Base-by-base conservation (phyloP, 2,113 vertebrate species). In the Helogale parvula region DNA sequence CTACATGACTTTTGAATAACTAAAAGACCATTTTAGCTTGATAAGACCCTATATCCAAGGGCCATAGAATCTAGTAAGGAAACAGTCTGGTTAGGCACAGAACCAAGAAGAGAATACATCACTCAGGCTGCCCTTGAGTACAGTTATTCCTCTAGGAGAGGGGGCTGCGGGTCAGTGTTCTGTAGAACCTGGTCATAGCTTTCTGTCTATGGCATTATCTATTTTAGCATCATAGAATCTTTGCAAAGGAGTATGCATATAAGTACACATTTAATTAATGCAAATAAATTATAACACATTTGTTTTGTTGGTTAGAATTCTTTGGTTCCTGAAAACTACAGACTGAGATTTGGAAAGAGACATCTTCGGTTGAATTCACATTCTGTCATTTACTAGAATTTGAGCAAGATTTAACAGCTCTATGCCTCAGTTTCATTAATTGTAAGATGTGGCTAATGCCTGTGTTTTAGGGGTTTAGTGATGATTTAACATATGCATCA, bases 241-340 rank as follows among this genome's bases (percentile, higher is more conserved):
- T 83, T 94, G 45, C 47, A 93, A 92, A 92, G 60, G 7, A 77
- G 66, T 86, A 29, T 10, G 74, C 10, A 50, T 47, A 6, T 88
- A 88, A 91, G 35, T 89, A n/a, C 5, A 45, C 21, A 80, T 45
- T 91, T 97, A 96, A 91, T 77, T 12, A 87, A 65, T 41, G 57
- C 52, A 87, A 93, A 92, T 90, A 81, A 19, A 63, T 90, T 85
- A 68, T 57, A 88, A 33, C 29, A 29, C 2, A 17, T 77, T 94
- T 89, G 5, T 88, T 93, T 97, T 81, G 17, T 95, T 94, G 50
- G 17, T 96, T 85, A 93, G 71, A 91, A 94, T 77, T 92, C 85
- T 71, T 93, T 94, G 54, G 50, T 79, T 96, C 4, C 38, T 71
- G 12, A 71, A 94, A 41, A 80, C 25, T 45, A 50, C 95, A 81